Percentiles rank a stretch among this genome's conserved stretches.
Evolutionary conservation across 1,140 invertebrate genomes (phyloP).

Genomic region (Bombus turneri): DNA sequence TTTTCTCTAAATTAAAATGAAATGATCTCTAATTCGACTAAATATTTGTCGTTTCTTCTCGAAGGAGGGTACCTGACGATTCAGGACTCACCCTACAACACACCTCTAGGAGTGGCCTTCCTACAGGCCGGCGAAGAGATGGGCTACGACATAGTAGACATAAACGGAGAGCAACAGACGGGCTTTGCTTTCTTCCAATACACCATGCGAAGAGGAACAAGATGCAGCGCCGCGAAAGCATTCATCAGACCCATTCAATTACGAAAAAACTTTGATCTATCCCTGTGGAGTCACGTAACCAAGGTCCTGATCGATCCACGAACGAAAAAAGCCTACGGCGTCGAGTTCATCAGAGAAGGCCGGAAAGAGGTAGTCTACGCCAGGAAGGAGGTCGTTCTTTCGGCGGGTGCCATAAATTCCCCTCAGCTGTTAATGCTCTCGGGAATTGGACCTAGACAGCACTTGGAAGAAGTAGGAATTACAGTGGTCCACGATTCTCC

Average conservation of each 20-base stretch:
- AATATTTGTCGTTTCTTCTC: conserved; percentile 63
- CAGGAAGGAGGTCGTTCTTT: conserved; percentile 90
- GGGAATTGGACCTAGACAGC: conserved; percentile 89
- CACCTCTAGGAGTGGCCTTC: conserved; percentile 90
- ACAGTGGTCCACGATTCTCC: conserved; percentile 88
- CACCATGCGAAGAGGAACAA: conserved; percentile 90
- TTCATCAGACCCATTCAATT: conserved; percentile 90
- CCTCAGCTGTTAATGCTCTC: conserved; percentile 94
- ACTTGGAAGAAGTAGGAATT: conserved; percentile 87
- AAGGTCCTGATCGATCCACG: conserved; percentile 88
- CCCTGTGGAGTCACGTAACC: conserved; percentile 89
- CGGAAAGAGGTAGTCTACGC: conserved; percentile 86
- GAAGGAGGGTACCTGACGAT: conserved; percentile 91
- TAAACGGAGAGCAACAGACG: conserved; percentile 91
- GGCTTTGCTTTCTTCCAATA: conserved; percentile 92
- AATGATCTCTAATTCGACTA: neutral
- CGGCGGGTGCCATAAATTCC: conserved; percentile 89
- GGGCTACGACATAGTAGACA: conserved; percentile 91
- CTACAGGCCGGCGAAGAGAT: conserved; percentile 95
- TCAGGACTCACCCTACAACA: conserved; percentile 91
- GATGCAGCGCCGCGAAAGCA: conserved; percentile 91
- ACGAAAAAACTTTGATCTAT: conserved; percentile 88
- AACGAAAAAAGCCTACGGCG: conserved; percentile 88
- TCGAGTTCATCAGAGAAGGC: conserved; percentile 89
- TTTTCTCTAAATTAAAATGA: too few species aligned